These are phyloP conservation scores for Galerucella nymphaeae DNA, from an alignment of 2,888 invertebrate genomes.

Conservation along the genomic window DNA sequence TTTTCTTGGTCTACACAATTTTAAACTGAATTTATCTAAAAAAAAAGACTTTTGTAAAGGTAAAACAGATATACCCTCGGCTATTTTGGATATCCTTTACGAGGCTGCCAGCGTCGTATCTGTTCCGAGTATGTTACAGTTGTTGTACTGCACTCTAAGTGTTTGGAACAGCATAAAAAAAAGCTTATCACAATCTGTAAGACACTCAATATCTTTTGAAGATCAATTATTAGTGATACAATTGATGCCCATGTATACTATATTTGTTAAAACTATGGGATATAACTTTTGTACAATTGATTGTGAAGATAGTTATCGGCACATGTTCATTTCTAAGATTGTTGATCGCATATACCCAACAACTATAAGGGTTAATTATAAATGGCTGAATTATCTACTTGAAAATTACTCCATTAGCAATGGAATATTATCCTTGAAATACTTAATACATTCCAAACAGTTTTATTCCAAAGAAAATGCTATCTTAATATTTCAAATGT, in stretches of 20 bases:
- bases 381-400: slow-evolving; percentile 61
- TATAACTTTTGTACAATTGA: slow-evolving; percentile 43
- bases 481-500: slow-evolving; percentile 72
- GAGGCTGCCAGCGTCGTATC: slow-evolving; percentile 41
- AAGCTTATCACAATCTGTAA: background rate
- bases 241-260: slow-evolving; percentile 70
- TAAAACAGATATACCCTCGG: slow-evolving; percentile 1
- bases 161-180: slow-evolving; percentile 61
- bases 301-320: slow-evolving; percentile 67
- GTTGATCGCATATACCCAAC: slow-evolving; percentile 73
- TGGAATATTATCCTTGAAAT: slow-evolving; percentile 69
- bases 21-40: slow-evolving; percentile 31
- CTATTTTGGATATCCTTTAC: slow-evolving; percentile 21
- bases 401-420: slow-evolving; percentile 63
- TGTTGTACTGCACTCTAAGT: slow-evolving; percentile 61
- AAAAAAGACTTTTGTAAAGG: background rate
- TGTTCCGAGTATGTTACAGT: slow-evolving; percentile 60
- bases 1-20: slow-evolving; percentile 41
- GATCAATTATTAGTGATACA: slow-evolving; percentile 73
- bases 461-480: slow-evolving; percentile 72
- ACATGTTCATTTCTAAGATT: slow-evolving; percentile 71
- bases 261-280: slow-evolving; percentile 33
- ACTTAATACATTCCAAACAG: slow-evolving; percentile 70
- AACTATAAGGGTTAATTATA: slow-evolving; percentile 66
- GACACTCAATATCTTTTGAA: slow-evolving; percentile 61